phyloP scores from a whole-genome alignment of 1,140 invertebrate genomes.

The Drosophila auraria region DNA sequence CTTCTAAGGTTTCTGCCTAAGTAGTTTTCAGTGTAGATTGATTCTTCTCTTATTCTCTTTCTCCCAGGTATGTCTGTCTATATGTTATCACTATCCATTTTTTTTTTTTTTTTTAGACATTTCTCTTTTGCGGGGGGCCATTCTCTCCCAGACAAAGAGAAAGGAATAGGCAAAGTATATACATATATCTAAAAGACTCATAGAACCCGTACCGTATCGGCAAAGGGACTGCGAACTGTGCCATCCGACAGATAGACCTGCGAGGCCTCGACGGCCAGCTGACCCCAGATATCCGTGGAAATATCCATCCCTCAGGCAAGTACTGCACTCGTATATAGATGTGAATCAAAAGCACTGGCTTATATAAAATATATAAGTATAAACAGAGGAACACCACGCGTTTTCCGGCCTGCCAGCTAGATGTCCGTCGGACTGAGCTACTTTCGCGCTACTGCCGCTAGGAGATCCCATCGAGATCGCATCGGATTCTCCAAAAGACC shows the following conservation, averaged over 20 bases:
- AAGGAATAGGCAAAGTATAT: neutral
- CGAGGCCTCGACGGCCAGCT: conserved; percentile 92
- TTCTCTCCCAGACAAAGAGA: conserved; percentile 25
- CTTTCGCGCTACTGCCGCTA: conserved; percentile 70
- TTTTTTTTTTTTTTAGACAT: conserved; percentile 9
- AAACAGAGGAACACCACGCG: conserved; percentile 45
- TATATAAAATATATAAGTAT: conserved; percentile 64
- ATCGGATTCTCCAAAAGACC: conserved; percentile 72
- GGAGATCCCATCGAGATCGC: conserved; percentile 15
- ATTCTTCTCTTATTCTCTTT: neutral
- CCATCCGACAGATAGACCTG: conserved; percentile 93
- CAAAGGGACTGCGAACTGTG: conserved; percentile 91
- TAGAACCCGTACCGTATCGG: conserved; percentile 89
- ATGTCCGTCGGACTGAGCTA: conserved; percentile 66
- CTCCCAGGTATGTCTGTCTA: neutral
- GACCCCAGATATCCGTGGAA: conserved; percentile 89
- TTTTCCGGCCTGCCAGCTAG: conserved; percentile 41
- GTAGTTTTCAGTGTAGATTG: neutral
- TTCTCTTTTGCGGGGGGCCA: neutral
- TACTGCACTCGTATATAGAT: conserved; percentile 17
- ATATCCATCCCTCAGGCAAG: conserved; percentile 71
- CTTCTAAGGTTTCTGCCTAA: neutral
- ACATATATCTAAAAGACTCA: neutral
- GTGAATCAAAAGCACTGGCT: conserved; percentile 36
- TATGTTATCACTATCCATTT: neutral